Evolutionary conservation across 2,888 invertebrate species (phyloP).

Genomic region (Ornithoptera priamus): DNA sequence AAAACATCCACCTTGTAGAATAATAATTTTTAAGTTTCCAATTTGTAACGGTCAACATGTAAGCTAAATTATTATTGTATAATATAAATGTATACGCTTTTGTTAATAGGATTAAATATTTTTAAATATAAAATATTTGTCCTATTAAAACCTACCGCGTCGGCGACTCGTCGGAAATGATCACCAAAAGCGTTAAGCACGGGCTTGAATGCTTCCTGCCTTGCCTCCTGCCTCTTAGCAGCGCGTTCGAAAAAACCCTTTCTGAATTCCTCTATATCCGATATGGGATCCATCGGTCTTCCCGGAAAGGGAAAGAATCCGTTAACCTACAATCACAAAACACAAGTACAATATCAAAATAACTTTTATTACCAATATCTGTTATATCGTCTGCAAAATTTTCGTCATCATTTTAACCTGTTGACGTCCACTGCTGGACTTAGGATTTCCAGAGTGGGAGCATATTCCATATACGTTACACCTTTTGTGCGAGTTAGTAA

Average conservation of each 20-base stretch:
- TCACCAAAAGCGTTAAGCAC: conserved; percentile 56
- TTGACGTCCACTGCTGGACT: too few species aligned
- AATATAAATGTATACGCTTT: neutral
- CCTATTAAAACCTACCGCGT: conserved; percentile 47
- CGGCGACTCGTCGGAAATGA: conserved; percentile 55
- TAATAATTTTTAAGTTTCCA: too few species aligned
- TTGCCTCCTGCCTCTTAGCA: conserved; percentile 43
- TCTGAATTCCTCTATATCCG: neutral
- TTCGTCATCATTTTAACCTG: too few species aligned
- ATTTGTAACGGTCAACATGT: too few species aligned
- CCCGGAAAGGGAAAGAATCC: neutral
- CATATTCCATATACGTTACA: too few species aligned
- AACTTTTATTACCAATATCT: too few species aligned
- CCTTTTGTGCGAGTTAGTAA: too few species aligned
- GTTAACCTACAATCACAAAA: neutral
- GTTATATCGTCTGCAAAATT: neutral
- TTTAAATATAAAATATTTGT: neutral
- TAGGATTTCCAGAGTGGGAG: too few species aligned
- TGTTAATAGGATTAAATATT: too few species aligned
- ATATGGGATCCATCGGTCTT: neutral
- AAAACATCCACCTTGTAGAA: neutral
- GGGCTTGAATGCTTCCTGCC: conserved; percentile 59
- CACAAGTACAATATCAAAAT: neutral
- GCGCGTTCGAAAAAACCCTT: conserved; percentile 10
- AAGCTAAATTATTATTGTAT: neutral